Base-by-base conservation (phyloP, 2,888 invertebrate species). In the Leptinotarsa peninsularis region DNA sequence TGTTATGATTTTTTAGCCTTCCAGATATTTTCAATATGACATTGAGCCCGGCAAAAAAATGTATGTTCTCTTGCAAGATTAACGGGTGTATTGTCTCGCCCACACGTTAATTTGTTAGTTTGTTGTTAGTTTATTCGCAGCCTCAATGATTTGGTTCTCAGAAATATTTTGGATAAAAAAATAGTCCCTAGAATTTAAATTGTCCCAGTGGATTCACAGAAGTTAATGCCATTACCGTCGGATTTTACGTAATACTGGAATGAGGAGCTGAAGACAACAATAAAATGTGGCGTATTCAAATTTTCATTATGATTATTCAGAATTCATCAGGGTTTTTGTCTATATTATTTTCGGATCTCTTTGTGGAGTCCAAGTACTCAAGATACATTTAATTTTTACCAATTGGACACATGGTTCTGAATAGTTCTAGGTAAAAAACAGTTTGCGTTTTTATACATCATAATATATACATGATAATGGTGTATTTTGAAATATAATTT, bases 21-120 rank as follows among this genome's bases (percentile, higher is more conserved):
- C 67, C 67, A 67, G 10, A 67, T 17, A n/a, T 43, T 43, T 21
- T 67, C 15, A 67, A 17, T 7, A 67, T 67, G 7, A 14, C 1
- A 49, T 67, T 49, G 49, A 13, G 13, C 1, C 4, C 17, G 15
- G 50, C 50, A 23, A 50, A 2, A 50, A 17, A 50, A 18, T 4
- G 43, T 49, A 49, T 67, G 49, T 18, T 15, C 7, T 67, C 43
- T 67, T 43, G 49, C 18, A n/a, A 67, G 18, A n/a, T 17, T 43
- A 1, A 21, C 49, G 4, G 66, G 66, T 49, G n/a, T 21, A 49
- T 67, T 67, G 49, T 67, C 49, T n/a, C 33, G 49, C 1, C 67
- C 67, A 23, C 50, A 50, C 50, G 50, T 67, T 7, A 67, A 67
- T 67, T 67, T 50, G 18, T 67, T 21, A 21, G 21, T 21, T 21